A percentile compares a stretch with the other conserved stretches of the same genome.
Evolutionary conservation across 2,113 vertebrate genomes (phyloP).

Genomic region (Nycticebus coucang): DNA sequence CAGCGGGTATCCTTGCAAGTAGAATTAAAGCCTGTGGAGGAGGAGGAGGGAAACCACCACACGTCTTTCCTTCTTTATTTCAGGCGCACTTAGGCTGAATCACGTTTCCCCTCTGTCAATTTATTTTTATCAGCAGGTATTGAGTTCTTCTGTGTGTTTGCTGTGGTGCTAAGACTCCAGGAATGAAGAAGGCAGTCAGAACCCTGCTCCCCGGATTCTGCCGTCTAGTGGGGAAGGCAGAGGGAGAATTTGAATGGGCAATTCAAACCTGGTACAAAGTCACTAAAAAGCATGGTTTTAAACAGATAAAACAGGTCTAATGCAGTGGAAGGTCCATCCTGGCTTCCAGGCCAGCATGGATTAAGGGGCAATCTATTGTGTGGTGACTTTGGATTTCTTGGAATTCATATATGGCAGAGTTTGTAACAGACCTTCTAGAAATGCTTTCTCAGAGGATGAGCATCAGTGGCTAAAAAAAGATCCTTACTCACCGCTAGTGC

Average conservation of each 20-base stretch:
- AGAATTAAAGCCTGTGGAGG: neutral
- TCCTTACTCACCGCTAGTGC: neutral
- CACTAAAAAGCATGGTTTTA: neutral
- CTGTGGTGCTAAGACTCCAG: neutral
- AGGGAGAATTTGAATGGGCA: neutral
- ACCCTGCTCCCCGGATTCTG: neutral
- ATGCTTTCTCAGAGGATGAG: neutral
- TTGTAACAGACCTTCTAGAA: neutral
- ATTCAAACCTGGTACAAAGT: neutral
- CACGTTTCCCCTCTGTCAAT: rapidly evolving
- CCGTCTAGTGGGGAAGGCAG: neutral
- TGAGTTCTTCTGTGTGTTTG: neutral
- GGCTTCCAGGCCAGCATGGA: neutral
- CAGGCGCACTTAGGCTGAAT: neutral
- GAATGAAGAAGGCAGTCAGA: neutral
- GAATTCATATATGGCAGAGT: neutral
- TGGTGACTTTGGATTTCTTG: neutral
- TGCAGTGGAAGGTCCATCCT: neutral
- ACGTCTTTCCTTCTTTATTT: neutral
- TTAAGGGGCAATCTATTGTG: neutral
- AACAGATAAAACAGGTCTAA: neutral
- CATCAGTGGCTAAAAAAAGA: neutral
- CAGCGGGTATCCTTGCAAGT: neutral
- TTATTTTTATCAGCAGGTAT: neutral
- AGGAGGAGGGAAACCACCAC: neutral